Conservation (phyloP, 2,797 vertebrate genomes). For the Bradypus variegatus region DNA sequence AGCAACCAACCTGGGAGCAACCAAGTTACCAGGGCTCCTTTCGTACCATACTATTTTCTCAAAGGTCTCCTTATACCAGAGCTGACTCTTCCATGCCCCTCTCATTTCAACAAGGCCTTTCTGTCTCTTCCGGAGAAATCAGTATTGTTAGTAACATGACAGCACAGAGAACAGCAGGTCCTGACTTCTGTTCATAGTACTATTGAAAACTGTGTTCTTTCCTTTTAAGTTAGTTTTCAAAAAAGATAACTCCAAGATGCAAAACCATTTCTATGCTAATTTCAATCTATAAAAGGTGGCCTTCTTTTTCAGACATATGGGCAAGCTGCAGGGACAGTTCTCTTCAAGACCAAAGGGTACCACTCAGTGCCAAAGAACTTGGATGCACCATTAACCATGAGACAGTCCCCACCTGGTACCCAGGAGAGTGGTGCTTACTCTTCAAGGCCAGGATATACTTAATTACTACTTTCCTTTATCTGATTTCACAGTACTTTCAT, state of each 20-base stretch:
- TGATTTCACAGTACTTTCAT: background rate
- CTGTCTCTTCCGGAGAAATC: background rate
- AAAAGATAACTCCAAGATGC: constrained; percentile 21
- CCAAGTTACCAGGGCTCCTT: background rate
- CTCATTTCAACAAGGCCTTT: background rate
- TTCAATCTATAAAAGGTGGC: background rate
- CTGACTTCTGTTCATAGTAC: background rate
- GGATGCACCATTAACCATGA: background rate
- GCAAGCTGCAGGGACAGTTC: background rate
- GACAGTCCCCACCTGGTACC: background rate
- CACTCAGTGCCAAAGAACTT: fast-evolving
- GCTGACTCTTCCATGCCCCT: background rate
- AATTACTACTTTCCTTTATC: background rate
- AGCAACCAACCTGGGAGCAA: background rate
- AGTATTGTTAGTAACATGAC: background rate
- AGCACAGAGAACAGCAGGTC: background rate
- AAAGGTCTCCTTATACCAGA: background rate
- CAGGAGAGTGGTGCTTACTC: background rate
- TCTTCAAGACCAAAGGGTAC: background rate
- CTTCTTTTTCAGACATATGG: background rate
- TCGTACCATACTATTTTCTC: background rate
- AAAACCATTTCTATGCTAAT: background rate
- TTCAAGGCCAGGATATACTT: background rate
- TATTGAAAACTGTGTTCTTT: constrained; percentile 26
- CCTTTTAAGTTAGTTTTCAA: constrained; percentile 20